A percentile compares a stretch with the other conserved stretches of the same genome.
These are phyloP conservation scores for Callyntrura guangdongensis DNA, from an alignment of 2,888 invertebrate genomes.

Conservation along the genomic window DNA sequence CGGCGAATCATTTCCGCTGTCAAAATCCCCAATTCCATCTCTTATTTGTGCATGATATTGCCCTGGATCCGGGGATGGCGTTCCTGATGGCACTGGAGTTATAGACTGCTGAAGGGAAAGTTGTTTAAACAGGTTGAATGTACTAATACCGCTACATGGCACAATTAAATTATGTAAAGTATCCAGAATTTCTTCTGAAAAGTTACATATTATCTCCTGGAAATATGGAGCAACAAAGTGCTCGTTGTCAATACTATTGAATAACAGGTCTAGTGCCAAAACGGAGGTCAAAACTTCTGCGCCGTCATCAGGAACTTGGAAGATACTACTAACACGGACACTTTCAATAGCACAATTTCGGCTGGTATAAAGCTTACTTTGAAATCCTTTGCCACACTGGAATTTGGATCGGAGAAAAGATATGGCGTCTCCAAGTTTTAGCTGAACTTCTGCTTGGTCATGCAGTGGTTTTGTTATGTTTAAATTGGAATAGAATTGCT, in stretches of 20 bases:
- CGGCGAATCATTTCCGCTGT: constrained; percentile 71
- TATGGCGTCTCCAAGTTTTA: constrained; percentile 62
- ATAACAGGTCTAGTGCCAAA: constrained; percentile 74
- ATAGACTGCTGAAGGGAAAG: neutral
- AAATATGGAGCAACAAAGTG: constrained; percentile 10
- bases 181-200: constrained; percentile 64
- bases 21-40: neutral
- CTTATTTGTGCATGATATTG: neutral
- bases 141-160: constrained; percentile 70
- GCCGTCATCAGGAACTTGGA: neutral
- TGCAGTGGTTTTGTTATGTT: constrained; percentile 78
- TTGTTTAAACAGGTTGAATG: constrained; percentile 77
- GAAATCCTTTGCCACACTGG: constrained; percentile 55
- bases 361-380: constrained; percentile 70
- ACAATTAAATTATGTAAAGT: constrained; percentile 75
- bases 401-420: constrained; percentile 64
- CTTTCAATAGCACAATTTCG: constrained; percentile 70
- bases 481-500: constrained; percentile 79
- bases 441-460: constrained; percentile 66
- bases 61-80: neutral
- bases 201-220: constrained; percentile 43
- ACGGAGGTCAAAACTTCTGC: constrained; percentile 76
- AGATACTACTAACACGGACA: neutral
- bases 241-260: constrained; percentile 49
- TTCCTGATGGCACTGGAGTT: neutral